Conservation (phyloP, 1,140 invertebrate genomes). For the Lerema accius region DNA sequence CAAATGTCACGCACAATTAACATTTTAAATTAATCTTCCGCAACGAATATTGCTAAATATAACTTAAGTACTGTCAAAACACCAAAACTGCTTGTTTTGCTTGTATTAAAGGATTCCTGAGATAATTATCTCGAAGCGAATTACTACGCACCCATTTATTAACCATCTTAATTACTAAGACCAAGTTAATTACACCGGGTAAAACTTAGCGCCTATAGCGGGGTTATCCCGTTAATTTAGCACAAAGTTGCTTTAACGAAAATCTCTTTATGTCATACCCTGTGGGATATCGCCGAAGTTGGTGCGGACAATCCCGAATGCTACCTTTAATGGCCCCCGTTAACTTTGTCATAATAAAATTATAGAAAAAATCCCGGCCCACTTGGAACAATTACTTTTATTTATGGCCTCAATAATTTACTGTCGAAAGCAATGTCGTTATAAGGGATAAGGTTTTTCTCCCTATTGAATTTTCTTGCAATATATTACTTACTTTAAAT, state of each 20-base stretch:
- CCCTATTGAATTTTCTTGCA: slow-evolving; percentile 58
- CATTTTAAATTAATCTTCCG: no score
- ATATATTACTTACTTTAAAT: slow-evolving; percentile 50
- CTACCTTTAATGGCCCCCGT: slow-evolving; percentile 52
- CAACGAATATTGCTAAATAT: no score
- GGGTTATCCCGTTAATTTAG: slow-evolving; percentile 75
- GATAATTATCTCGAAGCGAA: slow-evolving; percentile 78
- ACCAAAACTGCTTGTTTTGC: slow-evolving; percentile 59
- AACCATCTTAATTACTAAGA: slow-evolving; percentile 79
- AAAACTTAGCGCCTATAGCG: slow-evolving; percentile 76
- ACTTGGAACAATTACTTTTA: slow-evolving; percentile 74
- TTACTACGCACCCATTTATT: slow-evolving; percentile 78
- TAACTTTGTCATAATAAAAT: slow-evolving; percentile 76
- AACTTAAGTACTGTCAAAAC: slow-evolving; percentile 14
- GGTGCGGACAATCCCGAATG: slow-evolving; percentile 51
- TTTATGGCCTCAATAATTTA: slow-evolving; percentile 75
- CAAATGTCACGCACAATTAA: no score
- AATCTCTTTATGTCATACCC: slow-evolving; percentile 71
- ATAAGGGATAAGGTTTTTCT: slow-evolving; percentile 59
- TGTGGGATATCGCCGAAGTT: slow-evolving; percentile 58
- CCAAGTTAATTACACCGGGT: slow-evolving; percentile 75
- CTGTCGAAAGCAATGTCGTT: slow-evolving; percentile 60
- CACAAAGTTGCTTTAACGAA: slow-evolving; percentile 58
- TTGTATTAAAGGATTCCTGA: slow-evolving; percentile 76
- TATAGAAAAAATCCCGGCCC: slow-evolving; percentile 69